phyloP scores from a whole-genome alignment of 2,888 invertebrate species.

The Diarsia brunnea region DNA sequence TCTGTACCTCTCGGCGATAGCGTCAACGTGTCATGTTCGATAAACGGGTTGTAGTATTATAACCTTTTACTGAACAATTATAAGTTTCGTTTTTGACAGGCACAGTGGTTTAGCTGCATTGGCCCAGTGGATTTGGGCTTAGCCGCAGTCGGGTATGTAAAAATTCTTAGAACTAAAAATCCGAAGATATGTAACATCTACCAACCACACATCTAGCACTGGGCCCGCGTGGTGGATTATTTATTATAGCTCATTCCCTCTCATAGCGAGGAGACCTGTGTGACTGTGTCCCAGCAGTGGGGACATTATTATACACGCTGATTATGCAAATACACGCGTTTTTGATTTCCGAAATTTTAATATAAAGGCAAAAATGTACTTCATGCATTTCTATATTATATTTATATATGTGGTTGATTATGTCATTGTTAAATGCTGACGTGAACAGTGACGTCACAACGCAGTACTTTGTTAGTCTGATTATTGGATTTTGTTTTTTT shows the following conservation, averaged over 20 bases:
- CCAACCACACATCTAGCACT: no score
- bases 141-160: no score
- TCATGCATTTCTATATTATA: neutral
- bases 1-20: conserved; percentile 42
- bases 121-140: no score
- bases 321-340: neutral
- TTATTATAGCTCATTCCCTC: no score
- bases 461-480: conserved; percentile 11
- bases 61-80: conserved; percentile 33
- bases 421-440: conserved; percentile 1
- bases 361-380: neutral
- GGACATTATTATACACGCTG: no score
- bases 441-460: conserved; percentile 10
- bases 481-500: conserved; percentile 11
- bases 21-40: conserved; percentile 30
- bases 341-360: neutral
- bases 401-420: neutral
- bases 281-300: no score
- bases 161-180: no score
- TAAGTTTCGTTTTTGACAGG: neutral
- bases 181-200: no score
- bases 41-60: neutral
- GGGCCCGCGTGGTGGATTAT: no score
- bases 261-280: no score
- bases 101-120: no score